Evolutionary conservation across 2,797 vertebrate species (phyloP), one percentile per base, ranked within the genome.

Genomic region (Hirundo rustica): DNA sequence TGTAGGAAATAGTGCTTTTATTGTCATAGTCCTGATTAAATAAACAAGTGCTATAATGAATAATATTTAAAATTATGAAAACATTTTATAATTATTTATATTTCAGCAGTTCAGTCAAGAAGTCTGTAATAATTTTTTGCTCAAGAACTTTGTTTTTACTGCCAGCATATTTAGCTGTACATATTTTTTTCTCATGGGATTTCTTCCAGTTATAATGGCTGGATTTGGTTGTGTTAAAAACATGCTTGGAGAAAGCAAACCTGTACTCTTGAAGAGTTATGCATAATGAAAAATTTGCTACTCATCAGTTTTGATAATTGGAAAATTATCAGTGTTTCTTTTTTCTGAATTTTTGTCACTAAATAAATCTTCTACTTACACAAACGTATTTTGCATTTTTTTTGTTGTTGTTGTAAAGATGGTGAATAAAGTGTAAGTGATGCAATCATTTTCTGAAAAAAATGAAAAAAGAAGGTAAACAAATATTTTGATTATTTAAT

Each of bases 91-190:
- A 66, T 58, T 70, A 34, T 58, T 95, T 58, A 29, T 80, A 32
- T 93, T 92, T 60, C 30, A 77, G 40, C 36, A 66, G 22, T 50
- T 83, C 21, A 51, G 86, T 88, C 38, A 83, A 66, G 13, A 74
- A 70, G 2, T 38, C 10, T 65, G 10, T 47, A 77, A 42, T 13
- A 80, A 42, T 29, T 44, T 60, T 60, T 89, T 67, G 4, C 17
- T 55, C 19, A 50, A 32, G 15, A 71, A 32, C 29, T 74, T 68
- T 44, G 16, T 42, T 85, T 88, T 89, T 44, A 27, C 12, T 57
- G 26, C 9, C 16, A 62, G 8, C 16, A 53, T 71, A 67, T 80
- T 83, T 67, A 30, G 0, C 21, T 42, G 4, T 19, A 38, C 3
- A 3, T 58, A 11, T 25, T 11, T 66, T 67, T 80, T 64, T 16